These are phyloP conservation scores for Apamea monoglypha DNA, from an alignment of 2,888 invertebrate genomes.

Conservation along the genomic window DNA sequence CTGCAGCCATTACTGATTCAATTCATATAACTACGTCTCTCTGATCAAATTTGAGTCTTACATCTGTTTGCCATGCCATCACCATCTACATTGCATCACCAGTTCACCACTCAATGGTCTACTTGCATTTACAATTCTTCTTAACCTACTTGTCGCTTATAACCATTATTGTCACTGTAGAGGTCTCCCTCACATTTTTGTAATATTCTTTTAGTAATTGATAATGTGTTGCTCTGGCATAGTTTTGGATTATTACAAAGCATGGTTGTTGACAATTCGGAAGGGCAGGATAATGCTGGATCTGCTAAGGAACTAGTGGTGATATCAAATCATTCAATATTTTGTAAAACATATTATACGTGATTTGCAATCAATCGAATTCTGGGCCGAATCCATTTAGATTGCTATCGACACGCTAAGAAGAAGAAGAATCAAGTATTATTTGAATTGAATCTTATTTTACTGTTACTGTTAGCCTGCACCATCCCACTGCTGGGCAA, in stretches of 20 bases:
- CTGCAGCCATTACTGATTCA: conserved; percentile 32
- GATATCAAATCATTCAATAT: neutral
- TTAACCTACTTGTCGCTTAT: no score
- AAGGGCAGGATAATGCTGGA: no score
- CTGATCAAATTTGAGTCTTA: conserved; percentile 33
- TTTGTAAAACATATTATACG: neutral
- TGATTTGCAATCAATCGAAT: neutral
- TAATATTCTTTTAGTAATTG: neutral
- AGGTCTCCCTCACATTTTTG: no score
- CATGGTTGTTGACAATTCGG: neutral
- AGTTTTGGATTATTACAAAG: neutral
- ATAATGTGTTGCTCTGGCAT: neutral
- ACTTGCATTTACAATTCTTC: neutral
- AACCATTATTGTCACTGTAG: no score
- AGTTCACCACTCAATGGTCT: neutral
- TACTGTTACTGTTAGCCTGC: no score
- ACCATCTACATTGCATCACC: no score
- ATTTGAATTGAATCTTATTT: neutral
- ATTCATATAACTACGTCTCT: conserved; percentile 28
- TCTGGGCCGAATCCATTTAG: no score
- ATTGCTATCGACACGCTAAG: no score
- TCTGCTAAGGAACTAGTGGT: neutral
- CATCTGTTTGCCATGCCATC: neutral
- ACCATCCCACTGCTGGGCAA: no score
- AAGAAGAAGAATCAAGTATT: no score